phyloP scores from a whole-genome alignment of 2,888 invertebrate genomes.

The Heliconius aoede region DNA sequence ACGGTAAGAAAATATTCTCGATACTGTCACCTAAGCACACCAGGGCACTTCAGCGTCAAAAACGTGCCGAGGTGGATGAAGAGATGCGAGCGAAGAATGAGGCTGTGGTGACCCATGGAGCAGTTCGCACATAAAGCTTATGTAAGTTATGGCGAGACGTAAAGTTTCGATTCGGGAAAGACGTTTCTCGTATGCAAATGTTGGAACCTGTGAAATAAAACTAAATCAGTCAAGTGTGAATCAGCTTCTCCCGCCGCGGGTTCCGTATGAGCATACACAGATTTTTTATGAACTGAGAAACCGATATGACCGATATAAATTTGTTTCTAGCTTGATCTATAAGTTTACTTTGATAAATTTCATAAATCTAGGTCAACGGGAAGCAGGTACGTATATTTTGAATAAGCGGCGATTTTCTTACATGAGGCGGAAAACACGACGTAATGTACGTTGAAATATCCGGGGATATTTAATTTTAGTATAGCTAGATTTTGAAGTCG shows the following conservation, averaged over 20 bases:
- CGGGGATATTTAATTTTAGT: too few relatives aligned
- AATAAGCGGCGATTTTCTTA: too few relatives aligned
- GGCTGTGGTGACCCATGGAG: conserved; percentile 86
- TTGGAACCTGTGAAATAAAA: conserved; percentile 87
- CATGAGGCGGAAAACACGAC: too few relatives aligned
- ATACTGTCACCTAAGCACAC: conserved; percentile 64
- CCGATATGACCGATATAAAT: too few relatives aligned
- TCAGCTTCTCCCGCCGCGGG: neutral
- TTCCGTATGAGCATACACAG: neutral
- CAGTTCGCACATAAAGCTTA: conserved; percentile 97
- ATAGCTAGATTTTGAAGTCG: too few relatives aligned
- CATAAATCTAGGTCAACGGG: too few relatives aligned
- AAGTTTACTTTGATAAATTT: too few relatives aligned
- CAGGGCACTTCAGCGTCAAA: conserved; percentile 79
- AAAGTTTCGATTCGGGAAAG: conserved; percentile 97
- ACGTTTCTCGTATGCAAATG: conserved; percentile 98
- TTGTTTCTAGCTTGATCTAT: too few relatives aligned
- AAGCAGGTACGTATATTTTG: too few relatives aligned
- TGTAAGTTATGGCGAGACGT: conserved; percentile 97
- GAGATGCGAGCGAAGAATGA: conserved; percentile 64
- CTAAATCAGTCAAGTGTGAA: too few relatives aligned
- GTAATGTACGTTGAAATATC: too few relatives aligned
- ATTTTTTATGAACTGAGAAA: too few relatives aligned
- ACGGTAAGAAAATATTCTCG: neutral
- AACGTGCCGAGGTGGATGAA: conserved; percentile 71